These are phyloP conservation scores for Cerastoderma edule DNA, from an alignment of 2,888 invertebrate species.

Conservation along the genomic window DNA sequence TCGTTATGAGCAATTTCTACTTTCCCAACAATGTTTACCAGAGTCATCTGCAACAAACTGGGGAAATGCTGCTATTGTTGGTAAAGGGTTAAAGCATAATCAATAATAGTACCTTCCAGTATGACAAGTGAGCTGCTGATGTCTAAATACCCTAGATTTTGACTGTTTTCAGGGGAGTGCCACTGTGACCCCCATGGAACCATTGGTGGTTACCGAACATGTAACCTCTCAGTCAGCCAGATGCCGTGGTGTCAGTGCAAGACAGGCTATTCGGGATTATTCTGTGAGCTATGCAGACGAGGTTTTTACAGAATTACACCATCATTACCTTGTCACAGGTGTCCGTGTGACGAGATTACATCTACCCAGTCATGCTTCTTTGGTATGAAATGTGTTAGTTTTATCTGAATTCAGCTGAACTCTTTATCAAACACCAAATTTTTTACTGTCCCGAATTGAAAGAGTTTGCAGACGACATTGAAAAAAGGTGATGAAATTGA, in stretches of 20 bases:
- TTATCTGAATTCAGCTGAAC: not conserved
- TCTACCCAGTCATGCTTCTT: conserved; percentile 69
- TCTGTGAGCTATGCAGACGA: conserved; percentile 73
- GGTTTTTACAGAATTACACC: conserved; percentile 69
- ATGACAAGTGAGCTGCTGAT: not conserved
- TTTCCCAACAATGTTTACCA: not conserved
- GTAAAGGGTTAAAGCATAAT: not conserved
- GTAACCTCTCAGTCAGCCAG: conserved; percentile 37
- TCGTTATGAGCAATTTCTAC: not conserved
- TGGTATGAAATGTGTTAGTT: conserved; percentile 60
- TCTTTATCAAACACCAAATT: not conserved
- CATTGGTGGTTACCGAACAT: conserved; percentile 32
- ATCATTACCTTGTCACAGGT: conserved; percentile 69
- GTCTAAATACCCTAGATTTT: not conserved
- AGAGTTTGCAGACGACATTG: not conserved
- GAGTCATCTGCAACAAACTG: too few species aligned
- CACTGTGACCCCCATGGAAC: conserved; percentile 65
- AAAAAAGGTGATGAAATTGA: too few species aligned
- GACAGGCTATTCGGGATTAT: conserved; percentile 67
- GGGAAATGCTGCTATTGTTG: too few species aligned
- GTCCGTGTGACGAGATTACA: conserved; percentile 69
- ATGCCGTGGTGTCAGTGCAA: conserved; percentile 68
- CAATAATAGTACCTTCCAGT: not conserved
- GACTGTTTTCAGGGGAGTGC: conserved; percentile 51
- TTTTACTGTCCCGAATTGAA: not conserved